Base-by-base conservation (phyloP, 2,113 vertebrate species). In the Cottus gobio region DNA sequence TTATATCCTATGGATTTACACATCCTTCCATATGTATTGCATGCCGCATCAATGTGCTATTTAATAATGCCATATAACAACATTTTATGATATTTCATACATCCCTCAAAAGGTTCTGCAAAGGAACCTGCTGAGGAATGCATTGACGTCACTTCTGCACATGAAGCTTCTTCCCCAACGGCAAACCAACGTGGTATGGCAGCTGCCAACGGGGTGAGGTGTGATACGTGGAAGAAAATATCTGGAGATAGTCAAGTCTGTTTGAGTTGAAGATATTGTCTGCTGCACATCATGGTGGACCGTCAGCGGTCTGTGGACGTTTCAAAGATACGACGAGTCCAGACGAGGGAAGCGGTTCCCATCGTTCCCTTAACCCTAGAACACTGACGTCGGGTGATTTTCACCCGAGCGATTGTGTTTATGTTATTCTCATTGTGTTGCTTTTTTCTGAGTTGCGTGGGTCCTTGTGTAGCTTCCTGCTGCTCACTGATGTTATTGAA, bases 111-210 rank as follows among this genome's bases (percentile, higher is more conserved):
- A 74, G 7, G 9, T 63, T 83, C 18, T 42, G 8, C 20, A 37
- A 52, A 37, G 69, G 69, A 74, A 24, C 48, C 7, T 30, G 82
- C 82, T 75, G 65, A 60, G 13, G n/a, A 39, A 28, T 50, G 46
- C 16, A 0, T 3, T 39, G 57, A 77, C 7, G 11, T 69, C 34
- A 70, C 56, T 67, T 56, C 37, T 18, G 5, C 46, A 63, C 58
- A 44, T 61, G 4, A 50, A 48, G 26, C 15, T 16, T 28, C 66
- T 22, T 16, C 3, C 22, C n/a, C 3, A n/a, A 20, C 28, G 58
- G 54, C 42, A 31, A 39, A 56, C 56, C 61, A 65, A 18, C 30
- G 18, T 67, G 54, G 5, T 20, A 16, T 22, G 5, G 46, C 31
- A 42, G 71, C 61, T 39, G 42, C 31, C 13, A 61, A 54, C n/a